Base-by-base conservation (phyloP, 2,888 invertebrate genomes). In the Sceliomorpha sp. region DNA sequence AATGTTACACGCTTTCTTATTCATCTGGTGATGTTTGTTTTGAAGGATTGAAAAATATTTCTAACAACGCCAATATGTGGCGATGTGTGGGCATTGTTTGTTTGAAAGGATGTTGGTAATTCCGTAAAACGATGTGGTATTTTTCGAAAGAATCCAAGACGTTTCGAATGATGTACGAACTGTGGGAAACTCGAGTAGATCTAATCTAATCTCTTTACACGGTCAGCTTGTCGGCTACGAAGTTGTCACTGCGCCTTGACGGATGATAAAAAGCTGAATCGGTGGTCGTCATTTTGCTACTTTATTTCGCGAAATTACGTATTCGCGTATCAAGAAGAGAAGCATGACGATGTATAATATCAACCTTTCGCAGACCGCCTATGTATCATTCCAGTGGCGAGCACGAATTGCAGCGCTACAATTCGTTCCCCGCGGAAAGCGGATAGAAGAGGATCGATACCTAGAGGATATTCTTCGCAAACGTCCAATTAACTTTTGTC, bases 371-470 rank as follows among this genome's bases (percentile, higher is more conserved):
- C 40, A 44, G 59, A 58, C 45, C 42, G 17, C 26, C 50, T 42
- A 67, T 67, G 67, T 37, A 67, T 67, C 67, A 67, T 37, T 36
- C 55, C 27, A 8, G 6, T 47, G 59, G 62, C 29, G 58, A 34
- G 12, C n/a, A n/a, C n/a, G n/a, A n/a, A n/a, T n/a, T n/a, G n/a
- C n/a, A n/a, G n/a, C n/a, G n/a, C n/a, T n/a, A n/a, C n/a, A n/a
- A n/a, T n/a, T n/a, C n/a, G n/a, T n/a, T n/a, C 50, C 62, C 45
- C 13, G 47, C 13, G 53, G 63, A 53, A 51, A 69, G 56, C 36
- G 51, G 42, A 69, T 53, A 58, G 53, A 47, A 56, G 63, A 70
- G 56, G 53, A 64, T 55, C 36, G 55, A 59, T 64, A 26, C 39
- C 63, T 48, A 48, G 39, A 50, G 50, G 44, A 55, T 50, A 36